Base-by-base conservation (phyloP, 1,140 invertebrate genomes). In the Drosophila lacteicornis region DNA sequence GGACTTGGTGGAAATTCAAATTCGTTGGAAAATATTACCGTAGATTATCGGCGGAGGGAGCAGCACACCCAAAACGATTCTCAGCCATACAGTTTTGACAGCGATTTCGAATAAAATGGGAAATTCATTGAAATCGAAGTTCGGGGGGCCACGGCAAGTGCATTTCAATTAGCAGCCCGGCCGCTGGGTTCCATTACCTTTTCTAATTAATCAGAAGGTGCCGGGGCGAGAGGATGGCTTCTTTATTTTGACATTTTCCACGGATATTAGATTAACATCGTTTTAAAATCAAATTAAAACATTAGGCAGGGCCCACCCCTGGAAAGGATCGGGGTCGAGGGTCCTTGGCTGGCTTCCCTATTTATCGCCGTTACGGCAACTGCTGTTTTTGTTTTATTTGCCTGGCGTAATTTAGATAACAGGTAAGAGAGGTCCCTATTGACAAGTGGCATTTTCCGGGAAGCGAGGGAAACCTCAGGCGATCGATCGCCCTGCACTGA, bases 211-310 rank as follows among this genome's bases (percentile, higher is more conserved):
- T 80, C 80, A 86, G 66, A 40, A 25, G 27, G 13, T 22, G 43
- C 40, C 17, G 11, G 4, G 36, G 56, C 13, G 68, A 15, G 46
- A 56, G 73, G 56, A 58, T 43, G 8, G 65, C 47, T 67, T 59
- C 87, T 81, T 77, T 92, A 88, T 92, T 92, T 92, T 91, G 91
- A 92, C 91, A 92, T 91, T 92, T 92, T 92, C 91, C 91, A 92
- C 87, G 73, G 91, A 92, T 88, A 92, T 92, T 92, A 91, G 91
- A 88, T 92, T 92, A 92, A 80, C 86, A 91, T 90, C 75, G 65
- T 74, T 91, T 91, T 87, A 87, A 91, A 92, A 91, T 92, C 91
- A 91, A 92, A 92, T 92, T 91, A 92, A 91, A 91, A 92, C 86
- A 91, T 91, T 91, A 82, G 71, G 46, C 60, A 66, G 47, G 63